Evolutionary conservation across 1,140 invertebrate species (phyloP).

Genomic region (Drosophila virilis): DNA sequence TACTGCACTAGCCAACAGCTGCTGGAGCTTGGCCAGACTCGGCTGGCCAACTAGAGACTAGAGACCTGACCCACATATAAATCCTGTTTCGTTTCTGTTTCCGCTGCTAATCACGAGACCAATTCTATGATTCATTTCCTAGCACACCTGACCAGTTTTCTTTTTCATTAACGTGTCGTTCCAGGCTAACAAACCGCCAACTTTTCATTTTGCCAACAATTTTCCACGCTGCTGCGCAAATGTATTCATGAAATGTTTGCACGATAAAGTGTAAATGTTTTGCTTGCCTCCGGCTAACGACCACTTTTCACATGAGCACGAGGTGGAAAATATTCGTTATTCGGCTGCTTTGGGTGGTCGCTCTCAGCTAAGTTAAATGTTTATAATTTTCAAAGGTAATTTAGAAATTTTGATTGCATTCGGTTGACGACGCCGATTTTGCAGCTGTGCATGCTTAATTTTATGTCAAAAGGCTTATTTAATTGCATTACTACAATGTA

Average conservation of each 20-base stretch:
- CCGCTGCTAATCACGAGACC: neutral
- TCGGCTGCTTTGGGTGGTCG: neutral
- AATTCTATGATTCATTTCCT: slow-evolving; percentile 2
- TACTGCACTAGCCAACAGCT: slow-evolving; percentile 21
- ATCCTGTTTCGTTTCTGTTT: slow-evolving; percentile 26
- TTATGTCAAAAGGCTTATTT: neutral
- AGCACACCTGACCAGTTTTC: slow-evolving; percentile 35
- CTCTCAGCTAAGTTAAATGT: neutral
- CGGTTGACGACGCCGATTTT: neutral
- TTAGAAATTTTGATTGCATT: slow-evolving; percentile 12
- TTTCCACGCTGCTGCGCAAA: slow-evolving; percentile 69
- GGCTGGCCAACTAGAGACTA: neutral
- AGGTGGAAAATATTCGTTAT: neutral
- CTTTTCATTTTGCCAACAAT: slow-evolving; percentile 66
- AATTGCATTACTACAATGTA: neutral
- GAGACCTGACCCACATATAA: slow-evolving; percentile 12
- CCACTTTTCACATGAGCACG: slow-evolving; percentile 12
- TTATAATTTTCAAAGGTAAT: neutral
- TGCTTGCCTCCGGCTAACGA: slow-evolving; percentile 28
- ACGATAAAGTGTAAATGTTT: slow-evolving; percentile 62
- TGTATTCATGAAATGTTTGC: slow-evolving; percentile 78
- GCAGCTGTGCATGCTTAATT: neutral
- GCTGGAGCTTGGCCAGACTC: slow-evolving; percentile 24
- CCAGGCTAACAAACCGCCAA: slow-evolving; percentile 26
- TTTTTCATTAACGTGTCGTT: slow-evolving; percentile 4